These are phyloP conservation scores for Oreochromis niloticus DNA, from an alignment of 2,113 vertebrate species.

Conservation along the genomic window DNA sequence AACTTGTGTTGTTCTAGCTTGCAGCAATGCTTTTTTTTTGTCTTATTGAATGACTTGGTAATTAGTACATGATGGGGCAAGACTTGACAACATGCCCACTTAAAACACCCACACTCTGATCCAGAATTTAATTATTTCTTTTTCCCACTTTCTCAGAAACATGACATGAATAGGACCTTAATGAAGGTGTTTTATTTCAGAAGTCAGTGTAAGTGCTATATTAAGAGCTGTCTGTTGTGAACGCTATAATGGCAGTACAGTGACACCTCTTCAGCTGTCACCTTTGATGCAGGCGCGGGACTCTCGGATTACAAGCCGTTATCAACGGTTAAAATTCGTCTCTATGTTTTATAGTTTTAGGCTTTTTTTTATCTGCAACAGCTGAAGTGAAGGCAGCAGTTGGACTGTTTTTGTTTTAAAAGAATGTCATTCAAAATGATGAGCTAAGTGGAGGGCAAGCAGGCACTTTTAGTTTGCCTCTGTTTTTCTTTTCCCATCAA, in stretches of 20 bases:
- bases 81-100: neutral
- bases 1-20: neutral
- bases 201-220: neutral
- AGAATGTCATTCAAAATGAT: constrained; percentile 28
- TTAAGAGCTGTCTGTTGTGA: neutral
- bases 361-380: neutral
- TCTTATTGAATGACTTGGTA: neutral
- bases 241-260: neutral
- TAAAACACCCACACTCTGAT: neutral
- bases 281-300: neutral
- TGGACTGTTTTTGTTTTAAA: neutral
- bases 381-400: neutral
- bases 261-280: neutral
- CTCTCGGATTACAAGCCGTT: neutral
- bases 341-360: neutral
- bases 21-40: neutral
- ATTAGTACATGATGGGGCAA: neutral
- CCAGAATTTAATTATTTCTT: neutral
- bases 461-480: constrained; percentile 9
- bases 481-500: constrained; percentile 8
- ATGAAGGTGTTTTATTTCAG: neutral
- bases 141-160: neutral
- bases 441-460: constrained; percentile 10
- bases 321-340: neutral
- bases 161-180: neutral